Evolutionary conservation across 2,113 vertebrate genomes (phyloP).

Genomic region (Cinclus cinclus): DNA sequence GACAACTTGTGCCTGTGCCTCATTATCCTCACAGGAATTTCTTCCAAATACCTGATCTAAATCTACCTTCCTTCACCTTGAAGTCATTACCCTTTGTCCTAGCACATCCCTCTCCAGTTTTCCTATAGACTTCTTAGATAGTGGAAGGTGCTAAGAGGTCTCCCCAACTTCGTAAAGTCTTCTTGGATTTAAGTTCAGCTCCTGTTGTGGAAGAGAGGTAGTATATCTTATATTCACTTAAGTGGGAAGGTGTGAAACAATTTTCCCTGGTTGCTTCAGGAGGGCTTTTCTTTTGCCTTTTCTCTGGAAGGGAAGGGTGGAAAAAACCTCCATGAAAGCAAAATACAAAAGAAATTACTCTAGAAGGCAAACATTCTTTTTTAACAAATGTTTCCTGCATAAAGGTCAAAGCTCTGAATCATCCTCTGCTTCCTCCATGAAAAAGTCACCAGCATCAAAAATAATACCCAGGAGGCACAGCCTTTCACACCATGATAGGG

Average conservation of each 20-base stretch:
- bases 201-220: neutral
- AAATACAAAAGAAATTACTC: neutral
- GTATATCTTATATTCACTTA: accelerated
- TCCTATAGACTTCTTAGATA: neutral
- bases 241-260: neutral
- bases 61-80: neutral
- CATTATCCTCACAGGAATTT: neutral
- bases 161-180: accelerated
- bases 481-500: neutral
- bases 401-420: neutral
- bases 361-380: neutral
- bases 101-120: neutral
- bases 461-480: neutral
- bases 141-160: neutral
- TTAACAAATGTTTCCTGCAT: neutral
- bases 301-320: neutral
- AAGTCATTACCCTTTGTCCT: neutral
- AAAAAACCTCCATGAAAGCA: neutral
- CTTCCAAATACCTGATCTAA: neutral
- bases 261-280: neutral
- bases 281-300: neutral
- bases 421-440: neutral
- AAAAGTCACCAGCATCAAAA: neutral
- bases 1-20: neutral
- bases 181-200: neutral